Conservation (phyloP, 30 jellyfish, hydroid and myxozoan species). For the Aurelia sp. region DNA sequence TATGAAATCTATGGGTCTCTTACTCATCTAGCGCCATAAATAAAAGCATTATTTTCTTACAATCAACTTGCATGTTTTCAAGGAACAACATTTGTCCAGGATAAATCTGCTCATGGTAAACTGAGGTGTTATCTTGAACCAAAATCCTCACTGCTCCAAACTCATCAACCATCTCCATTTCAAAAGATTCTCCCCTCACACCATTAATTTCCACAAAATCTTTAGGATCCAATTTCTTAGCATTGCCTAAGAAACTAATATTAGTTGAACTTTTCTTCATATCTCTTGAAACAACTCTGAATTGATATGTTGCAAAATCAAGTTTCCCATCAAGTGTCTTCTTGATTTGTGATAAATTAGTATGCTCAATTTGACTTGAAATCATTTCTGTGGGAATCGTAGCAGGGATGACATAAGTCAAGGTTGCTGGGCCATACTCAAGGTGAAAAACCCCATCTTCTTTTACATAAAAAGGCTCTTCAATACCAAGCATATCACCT, state of each 20-base stretch:
- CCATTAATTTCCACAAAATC: neutral
- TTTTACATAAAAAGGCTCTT: conserved; percentile 58
- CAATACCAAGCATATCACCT: conserved; percentile 46
- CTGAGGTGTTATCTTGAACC: conserved; percentile 16
- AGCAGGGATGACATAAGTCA: conserved; percentile 33
- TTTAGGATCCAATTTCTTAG: neutral
- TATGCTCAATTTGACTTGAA: conserved; percentile 9
- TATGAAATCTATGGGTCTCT: no score
- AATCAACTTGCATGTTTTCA: conserved; percentile 42
- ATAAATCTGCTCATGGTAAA: conserved; percentile 14
- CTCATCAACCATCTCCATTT: conserved; percentile 27
- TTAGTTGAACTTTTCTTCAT: conserved; percentile 20
- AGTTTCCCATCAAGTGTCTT: conserved; percentile 46
- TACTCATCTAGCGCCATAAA: no score
- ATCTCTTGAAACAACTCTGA: conserved; percentile 32
- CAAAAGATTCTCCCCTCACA: conserved; percentile 2
- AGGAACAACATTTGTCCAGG: conserved; percentile 54
- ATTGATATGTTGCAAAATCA: conserved; percentile 32
- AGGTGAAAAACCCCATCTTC: conserved; percentile 32
- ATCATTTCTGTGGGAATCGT: conserved; percentile 14
- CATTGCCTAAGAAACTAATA: conserved; percentile 10
- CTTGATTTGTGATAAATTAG: conserved; percentile 6
- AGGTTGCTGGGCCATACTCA: conserved; percentile 70
- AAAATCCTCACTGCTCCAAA: conserved; percentile 30
- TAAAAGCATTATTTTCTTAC: neutral